Evolutionary conservation across 2,797 vertebrate genomes (phyloP).

Genomic region (Valencia hispanica): DNA sequence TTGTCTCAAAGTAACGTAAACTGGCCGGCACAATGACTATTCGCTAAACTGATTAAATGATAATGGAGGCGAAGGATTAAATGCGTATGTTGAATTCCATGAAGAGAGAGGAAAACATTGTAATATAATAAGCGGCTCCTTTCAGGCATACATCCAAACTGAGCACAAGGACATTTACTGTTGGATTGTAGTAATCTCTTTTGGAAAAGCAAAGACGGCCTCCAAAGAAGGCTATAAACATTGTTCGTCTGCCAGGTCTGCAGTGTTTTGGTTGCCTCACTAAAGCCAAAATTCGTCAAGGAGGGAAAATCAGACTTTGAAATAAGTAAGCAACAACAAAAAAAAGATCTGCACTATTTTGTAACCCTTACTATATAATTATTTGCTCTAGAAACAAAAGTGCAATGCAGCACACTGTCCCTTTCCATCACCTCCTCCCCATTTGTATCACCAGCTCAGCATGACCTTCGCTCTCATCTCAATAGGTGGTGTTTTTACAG

Average conservation of each 20-base stretch:
- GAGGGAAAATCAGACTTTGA: constrained; percentile 36
- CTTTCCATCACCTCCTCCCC: constrained; percentile 13
- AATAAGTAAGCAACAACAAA: not conserved
- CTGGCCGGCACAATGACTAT: not conserved
- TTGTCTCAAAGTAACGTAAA: not conserved
- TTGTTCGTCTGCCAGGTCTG: constrained; percentile 17
- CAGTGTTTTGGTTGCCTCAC: constrained; percentile 19
- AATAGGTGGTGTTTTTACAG: constrained; percentile 20
- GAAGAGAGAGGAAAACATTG: constrained; percentile 13
- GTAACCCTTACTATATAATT: not conserved
- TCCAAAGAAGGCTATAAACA: constrained; percentile 45
- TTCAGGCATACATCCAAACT: constrained; percentile 30
- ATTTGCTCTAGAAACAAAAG: not conserved
- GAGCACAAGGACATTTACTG: constrained; percentile 44
- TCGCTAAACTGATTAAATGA: constrained; percentile 2
- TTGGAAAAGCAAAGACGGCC: constrained; percentile 51
- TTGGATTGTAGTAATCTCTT: constrained; percentile 62
- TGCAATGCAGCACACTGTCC: constrained; percentile 19
- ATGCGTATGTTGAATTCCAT: not conserved
- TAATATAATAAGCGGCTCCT: constrained; percentile 5
- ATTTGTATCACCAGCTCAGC: constrained; percentile 10
- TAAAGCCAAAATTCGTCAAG: constrained; percentile 20
- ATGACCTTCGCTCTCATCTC: constrained; percentile 12
- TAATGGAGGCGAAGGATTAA: not conserved
- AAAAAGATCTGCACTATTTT: not conserved